Conservation (phyloP, 2,113 vertebrate genomes). For the Coregonus clupeaformis region DNA sequence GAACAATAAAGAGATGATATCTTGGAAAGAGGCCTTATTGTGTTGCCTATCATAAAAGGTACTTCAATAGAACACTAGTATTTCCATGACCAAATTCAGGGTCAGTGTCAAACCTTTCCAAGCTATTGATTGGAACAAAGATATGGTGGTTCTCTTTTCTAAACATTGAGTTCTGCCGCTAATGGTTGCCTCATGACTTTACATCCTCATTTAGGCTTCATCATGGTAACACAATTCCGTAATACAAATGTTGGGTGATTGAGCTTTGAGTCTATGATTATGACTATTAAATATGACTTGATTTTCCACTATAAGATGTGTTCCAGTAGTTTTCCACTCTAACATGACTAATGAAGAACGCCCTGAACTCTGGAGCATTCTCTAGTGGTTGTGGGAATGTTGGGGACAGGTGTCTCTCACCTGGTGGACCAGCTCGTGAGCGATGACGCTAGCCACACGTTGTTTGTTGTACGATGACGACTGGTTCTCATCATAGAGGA, state of each 20-base stretch:
- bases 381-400: too few relatives aligned
- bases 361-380: neutral
- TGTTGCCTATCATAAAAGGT: too few relatives aligned
- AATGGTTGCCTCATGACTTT: too few relatives aligned
- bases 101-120: neutral
- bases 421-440: slow-evolving; percentile 97
- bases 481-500: slow-evolving; percentile 84
- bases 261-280: too few relatives aligned
- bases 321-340: too few relatives aligned
- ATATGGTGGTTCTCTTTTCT: neutral
- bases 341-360: too few relatives aligned
- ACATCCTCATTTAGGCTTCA: too few relatives aligned
- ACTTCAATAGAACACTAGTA: neutral
- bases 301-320: too few relatives aligned
- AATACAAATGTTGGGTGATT: too few relatives aligned
- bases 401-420: slow-evolving; percentile 63
- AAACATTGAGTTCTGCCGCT: neutral
- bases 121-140: neutral
- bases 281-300: too few relatives aligned
- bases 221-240: too few relatives aligned
- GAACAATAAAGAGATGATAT: slow-evolving; percentile 12
- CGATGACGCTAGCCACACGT: slow-evolving; percentile 86
- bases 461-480: slow-evolving; percentile 90
- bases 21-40: too few relatives aligned
- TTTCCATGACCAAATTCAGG: neutral